A percentile compares a stretch with the other conserved stretches of the same genome.
Conservation (phyloP, 2,797 vertebrate species). For the Alcedo quadribrachys region DNA sequence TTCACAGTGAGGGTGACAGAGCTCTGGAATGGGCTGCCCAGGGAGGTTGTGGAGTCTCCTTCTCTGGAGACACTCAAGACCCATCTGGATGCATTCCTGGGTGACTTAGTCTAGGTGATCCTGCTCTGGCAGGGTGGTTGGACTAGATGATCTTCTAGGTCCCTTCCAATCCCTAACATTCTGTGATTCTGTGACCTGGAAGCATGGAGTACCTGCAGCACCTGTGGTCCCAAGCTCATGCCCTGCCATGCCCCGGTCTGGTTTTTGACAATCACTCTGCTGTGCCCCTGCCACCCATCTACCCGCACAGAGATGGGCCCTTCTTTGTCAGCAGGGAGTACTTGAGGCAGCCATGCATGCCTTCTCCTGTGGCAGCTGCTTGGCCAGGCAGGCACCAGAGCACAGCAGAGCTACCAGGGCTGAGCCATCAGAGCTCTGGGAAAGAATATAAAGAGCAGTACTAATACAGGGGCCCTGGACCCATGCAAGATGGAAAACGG, state of each 20-base stretch:
- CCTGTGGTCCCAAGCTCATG: fast-evolving
- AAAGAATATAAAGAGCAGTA: not conserved
- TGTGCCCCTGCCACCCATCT: not conserved
- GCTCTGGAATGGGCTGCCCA: no score
- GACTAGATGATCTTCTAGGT: no score
- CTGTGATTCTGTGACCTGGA: not conserved
- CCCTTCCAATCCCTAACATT: no score
- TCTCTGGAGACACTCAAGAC: no score
- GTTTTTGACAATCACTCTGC: not conserved
- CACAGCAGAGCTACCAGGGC: not conserved
- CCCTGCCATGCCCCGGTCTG: not conserved
- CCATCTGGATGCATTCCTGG: no score
- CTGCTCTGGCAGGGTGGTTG: no score
- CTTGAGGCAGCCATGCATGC: not conserved
- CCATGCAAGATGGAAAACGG: not conserved
- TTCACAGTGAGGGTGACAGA: no score
- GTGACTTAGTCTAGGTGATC: no score
- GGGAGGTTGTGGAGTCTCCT: no score
- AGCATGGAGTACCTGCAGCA: fast-evolving
- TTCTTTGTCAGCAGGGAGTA: not conserved
- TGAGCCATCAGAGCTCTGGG: not conserved
- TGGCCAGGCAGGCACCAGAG: not conserved
- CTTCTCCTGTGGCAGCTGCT: not conserved
- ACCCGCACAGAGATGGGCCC: not conserved
- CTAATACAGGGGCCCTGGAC: not conserved